Percentiles rank a stretch among this genome's conserved stretches.
These are phyloP conservation scores for Branchinecta lindahli DNA, from an alignment of 1,140 invertebrate species.

Conservation along the genomic window DNA sequence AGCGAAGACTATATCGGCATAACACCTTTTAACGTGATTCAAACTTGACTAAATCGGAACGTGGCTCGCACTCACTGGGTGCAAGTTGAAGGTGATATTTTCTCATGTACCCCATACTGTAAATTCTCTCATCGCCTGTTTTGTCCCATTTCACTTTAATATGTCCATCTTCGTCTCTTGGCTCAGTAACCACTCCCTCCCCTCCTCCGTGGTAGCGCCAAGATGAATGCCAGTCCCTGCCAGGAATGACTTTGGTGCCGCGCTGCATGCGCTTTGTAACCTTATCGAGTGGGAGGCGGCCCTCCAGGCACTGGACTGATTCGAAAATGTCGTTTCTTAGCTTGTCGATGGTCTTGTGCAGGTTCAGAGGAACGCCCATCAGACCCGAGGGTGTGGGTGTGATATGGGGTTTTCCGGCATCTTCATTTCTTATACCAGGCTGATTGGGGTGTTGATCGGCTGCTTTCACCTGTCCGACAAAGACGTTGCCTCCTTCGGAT, in stretches of 20 bases:
- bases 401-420: too few species aligned
- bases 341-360: background rate
- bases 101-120: background rate
- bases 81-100: background rate
- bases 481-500: too few species aligned
- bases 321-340: background rate
- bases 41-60: background rate
- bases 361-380: background rate
- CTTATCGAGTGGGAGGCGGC: background rate
- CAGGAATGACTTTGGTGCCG: background rate
- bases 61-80: background rate
- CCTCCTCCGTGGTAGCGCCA: background rate
- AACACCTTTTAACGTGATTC: too few species aligned
- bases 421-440: too few species aligned
- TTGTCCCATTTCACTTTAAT: background rate
- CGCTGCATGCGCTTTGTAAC: background rate
- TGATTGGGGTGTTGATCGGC: too few species aligned
- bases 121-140: conserved; percentile 1
- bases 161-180: background rate
- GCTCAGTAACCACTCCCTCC: background rate
- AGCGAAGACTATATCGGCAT: too few species aligned
- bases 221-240: background rate
- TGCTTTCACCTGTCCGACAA: background rate
- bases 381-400: background rate
- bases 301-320: background rate